phyloP scores from a whole-genome alignment of 2,888 invertebrate species.

The Hofmannophila pseudospretella region DNA sequence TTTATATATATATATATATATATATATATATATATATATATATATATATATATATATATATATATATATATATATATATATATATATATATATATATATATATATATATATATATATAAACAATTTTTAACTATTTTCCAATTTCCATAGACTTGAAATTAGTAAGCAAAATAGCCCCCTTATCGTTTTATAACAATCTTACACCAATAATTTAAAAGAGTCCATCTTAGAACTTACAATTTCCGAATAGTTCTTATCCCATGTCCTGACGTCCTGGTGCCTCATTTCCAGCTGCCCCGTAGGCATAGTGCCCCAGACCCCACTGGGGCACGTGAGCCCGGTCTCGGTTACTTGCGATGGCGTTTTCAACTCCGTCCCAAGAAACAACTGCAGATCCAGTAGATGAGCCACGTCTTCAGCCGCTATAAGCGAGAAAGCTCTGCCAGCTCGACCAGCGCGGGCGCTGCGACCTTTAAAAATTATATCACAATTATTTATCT shows the following conservation, averaged over 20 bases:
- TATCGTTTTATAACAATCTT: too few species aligned
- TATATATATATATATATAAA: too few species aligned
- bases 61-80: too few species aligned
- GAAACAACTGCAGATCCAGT: slow-evolving; percentile 95
- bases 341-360: slow-evolving; percentile 39
- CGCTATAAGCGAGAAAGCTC: slow-evolving; percentile 92
- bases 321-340: slow-evolving; percentile 67
- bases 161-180: too few species aligned
- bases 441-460: slow-evolving; percentile 94
- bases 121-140: too few species aligned
- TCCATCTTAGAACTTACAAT: slow-evolving; percentile 80
- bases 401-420: slow-evolving; percentile 95
- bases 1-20: too few species aligned
- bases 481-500: too few species aligned
- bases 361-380: slow-evolving; percentile 83
- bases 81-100: too few species aligned
- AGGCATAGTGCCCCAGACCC: slow-evolving; percentile 88
- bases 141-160: too few species aligned
- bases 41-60: too few species aligned
- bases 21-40: too few species aligned
- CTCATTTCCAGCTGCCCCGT: slow-evolving; percentile 90
- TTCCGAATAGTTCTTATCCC: slow-evolving; percentile 85
- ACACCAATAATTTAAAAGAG: too few species aligned
- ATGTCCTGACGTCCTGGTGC: slow-evolving; percentile 84
- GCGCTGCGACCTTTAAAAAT: slow-evolving; percentile 88